A percentile compares a stretch with the other conserved stretches of the same genome.
phyloP scores from a whole-genome alignment of 1,140 invertebrate genomes.

The Pseudomyrmex flavicornis region DNA sequence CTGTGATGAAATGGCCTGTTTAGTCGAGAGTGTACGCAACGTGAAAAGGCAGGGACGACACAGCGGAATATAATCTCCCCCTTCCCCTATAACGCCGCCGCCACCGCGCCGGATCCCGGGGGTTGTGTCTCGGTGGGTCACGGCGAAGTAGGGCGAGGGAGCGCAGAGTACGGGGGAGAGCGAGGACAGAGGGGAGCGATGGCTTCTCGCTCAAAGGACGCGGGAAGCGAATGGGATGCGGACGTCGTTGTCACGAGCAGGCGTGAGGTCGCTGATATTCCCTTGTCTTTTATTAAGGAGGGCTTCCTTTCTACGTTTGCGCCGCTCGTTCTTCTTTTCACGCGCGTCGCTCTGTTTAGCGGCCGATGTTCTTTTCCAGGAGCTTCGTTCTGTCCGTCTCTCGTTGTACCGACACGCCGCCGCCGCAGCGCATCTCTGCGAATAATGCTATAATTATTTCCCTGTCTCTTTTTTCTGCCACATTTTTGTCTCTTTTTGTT shows the following conservation, averaged over 20 bases:
- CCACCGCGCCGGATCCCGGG: constrained; percentile 51
- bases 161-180: neutral
- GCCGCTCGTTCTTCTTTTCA: constrained; percentile 29
- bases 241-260: constrained; percentile 68
- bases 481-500: neutral
- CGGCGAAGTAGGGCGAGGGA: constrained; percentile 19
- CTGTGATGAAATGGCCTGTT: constrained; percentile 72
- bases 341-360: constrained; percentile 39
- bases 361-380: constrained; percentile 32
- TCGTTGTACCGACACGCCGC: constrained; percentile 11
- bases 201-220: constrained; percentile 73
- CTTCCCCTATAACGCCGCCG: constrained; percentile 23
- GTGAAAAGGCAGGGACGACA: constrained; percentile 66
- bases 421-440: constrained; percentile 34
- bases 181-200: constrained; percentile 34
- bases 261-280: constrained; percentile 72
- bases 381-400: constrained; percentile 41
- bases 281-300: constrained; percentile 65
- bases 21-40: constrained; percentile 62
- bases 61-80: constrained; percentile 66
- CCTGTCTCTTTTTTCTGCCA: constrained; percentile 1
- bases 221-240: constrained; percentile 71
- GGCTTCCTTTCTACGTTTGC: constrained; percentile 54
- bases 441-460: constrained; percentile 55
- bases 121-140: constrained; percentile 42